Evolutionary conservation across 2,113 vertebrate species (phyloP), one percentile per base, ranked within the genome.

Genomic region (Procapra przewalskii): DNA sequence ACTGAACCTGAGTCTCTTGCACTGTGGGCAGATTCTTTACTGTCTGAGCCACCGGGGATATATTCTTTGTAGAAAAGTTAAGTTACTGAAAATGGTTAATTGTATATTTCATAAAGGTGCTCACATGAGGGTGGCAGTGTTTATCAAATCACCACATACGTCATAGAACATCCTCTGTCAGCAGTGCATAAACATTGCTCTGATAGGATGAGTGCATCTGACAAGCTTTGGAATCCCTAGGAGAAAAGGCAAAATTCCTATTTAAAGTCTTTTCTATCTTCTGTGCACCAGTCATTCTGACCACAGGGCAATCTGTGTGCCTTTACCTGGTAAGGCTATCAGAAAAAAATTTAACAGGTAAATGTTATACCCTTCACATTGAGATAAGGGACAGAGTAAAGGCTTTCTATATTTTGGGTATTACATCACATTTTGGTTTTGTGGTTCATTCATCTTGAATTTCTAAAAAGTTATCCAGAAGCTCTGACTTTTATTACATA

Each of bases 31-130:
- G n/a, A 71, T 12, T 40, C 36, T 71, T 71, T 71, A 71, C n/a
- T 23, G n/a, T 40, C 10, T 71, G n/a, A 40, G 19, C n/a, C n/a
- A 71, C 19, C 3, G 6, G 5, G n/a, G n/a, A 71, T 97, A 96
- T 81, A 43, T 89, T 96, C 87, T 98, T 97, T 97, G 91, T 96
- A 97, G 97, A 96, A 86, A 93, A 98, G 97, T 96, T 95, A 98
- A 97, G 33, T 81, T 96, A 86, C 60, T 94, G 88, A 96, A 98
- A 97, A 93, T 62, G 82, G 91, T 97, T 98, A 97, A 98, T 98
- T 98, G 96, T 33, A n/a, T 60, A 75, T 97, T 98, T 92, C 98
- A 91, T 90, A 85, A 97, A 98, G 96, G 96, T 95, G 91, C 80
- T 94, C 95, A 82, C 85, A 43, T 95, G 94, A 97, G 98, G 96